Base-by-base conservation (phyloP, 2,888 invertebrate species). In the Escarpia spicata region DNA sequence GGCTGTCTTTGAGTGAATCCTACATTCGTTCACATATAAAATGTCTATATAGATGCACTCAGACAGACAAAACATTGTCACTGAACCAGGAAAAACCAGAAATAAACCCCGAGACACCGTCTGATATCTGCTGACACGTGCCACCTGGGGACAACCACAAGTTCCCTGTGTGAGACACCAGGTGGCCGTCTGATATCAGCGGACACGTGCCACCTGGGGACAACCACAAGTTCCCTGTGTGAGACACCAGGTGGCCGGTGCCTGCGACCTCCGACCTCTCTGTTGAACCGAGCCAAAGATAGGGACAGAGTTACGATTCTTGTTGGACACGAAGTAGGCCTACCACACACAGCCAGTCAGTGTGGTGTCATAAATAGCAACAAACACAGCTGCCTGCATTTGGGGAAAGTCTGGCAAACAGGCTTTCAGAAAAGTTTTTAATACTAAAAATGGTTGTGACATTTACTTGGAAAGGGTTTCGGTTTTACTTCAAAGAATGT, bases 231-330 rank as follows among this genome's bases (percentile, higher is more conserved):
- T 75, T 75, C 26, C 37, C 26, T 15, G 75, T 75, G 26, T 6
- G 26, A n/a, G n/a, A 75, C 75, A 75, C 75, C 75, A 75, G 75
- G 75, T 75, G 75, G 75, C 75, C n/a, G 75, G n/a, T n/a, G n/a
- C 19, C 75, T 52, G 15, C 10, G 8, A 52, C 0, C 15, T 52
- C 10, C 52, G 9, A 52, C 52, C 52, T 52, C 52, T 52, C 52
- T 15, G 15, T 15, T 52, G 52, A 15, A 52, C 12, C 52, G 52
- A 15, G 75, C 6, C 26, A 6, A 26, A n/a, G 75, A 75, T 75
- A n/a, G 75, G 26, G 75, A 75, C 75, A 75, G 75, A 6, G n/a
- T 15, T 75, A 26, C 2, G 75, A 75, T 26, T 75, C 26, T 26
- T 4, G 26, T 75, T 9, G 75, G 75, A 75, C 75, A 4, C 19